Evolutionary conservation across 2,888 invertebrate genomes (phyloP).

Genomic region (Plagodis pulveraria): DNA sequence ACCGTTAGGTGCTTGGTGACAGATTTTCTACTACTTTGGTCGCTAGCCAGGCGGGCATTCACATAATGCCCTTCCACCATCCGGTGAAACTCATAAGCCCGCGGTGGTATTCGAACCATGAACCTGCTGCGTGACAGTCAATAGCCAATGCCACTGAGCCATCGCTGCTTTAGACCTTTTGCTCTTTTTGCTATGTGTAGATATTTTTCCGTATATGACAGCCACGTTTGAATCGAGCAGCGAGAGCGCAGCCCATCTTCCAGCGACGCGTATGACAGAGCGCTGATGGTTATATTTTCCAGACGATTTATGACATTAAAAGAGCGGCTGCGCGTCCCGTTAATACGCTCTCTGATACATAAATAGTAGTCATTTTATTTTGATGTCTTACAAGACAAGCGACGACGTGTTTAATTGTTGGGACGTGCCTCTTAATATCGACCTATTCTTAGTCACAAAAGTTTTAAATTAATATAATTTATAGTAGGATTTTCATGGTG

Average conservation of each 20-base stretch:
- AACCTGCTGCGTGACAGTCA: too few species aligned
- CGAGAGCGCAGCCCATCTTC: constrained; percentile 53
- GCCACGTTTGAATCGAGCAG: constrained; percentile 21
- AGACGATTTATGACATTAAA: constrained; percentile 84
- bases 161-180: too few species aligned
- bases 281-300: constrained; percentile 83
- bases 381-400: constrained; percentile 81
- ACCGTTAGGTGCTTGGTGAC: too few species aligned
- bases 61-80: too few species aligned
- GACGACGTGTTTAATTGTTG: constrained; percentile 80
- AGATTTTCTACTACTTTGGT: too few species aligned
- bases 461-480: constrained; percentile 59
- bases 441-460: constrained; percentile 72
- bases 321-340: constrained; percentile 74
- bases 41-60: too few species aligned
- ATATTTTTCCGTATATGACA: background rate
- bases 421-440: constrained; percentile 68
- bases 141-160: too few species aligned
- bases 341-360: constrained; percentile 79
- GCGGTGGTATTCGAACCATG: too few species aligned
- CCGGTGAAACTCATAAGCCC: too few species aligned
- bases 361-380: constrained; percentile 83
- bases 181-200: background rate
- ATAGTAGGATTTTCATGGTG: constrained; percentile 44
- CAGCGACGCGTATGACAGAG: constrained; percentile 74